These are phyloP conservation scores for Nephrotoma guestfalica DNA, from an alignment of 2,888 invertebrate genomes.

Conservation along the genomic window DNA sequence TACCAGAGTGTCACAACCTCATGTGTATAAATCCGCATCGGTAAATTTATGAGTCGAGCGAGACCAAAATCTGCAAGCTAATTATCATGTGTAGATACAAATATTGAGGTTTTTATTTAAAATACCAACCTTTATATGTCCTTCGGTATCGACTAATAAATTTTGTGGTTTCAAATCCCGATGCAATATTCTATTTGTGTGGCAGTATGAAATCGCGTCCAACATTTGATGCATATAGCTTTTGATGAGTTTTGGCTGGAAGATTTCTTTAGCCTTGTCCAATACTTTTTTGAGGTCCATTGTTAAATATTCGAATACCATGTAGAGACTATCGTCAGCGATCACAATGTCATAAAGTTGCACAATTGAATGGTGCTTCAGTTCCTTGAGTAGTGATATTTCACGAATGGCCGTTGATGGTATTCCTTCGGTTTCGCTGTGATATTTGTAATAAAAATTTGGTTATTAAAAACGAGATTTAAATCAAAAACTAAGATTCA, in stretches of 20 bases:
- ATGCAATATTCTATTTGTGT: conserved; percentile 77
- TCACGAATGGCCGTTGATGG: conserved; percentile 95
- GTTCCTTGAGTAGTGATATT: conserved; percentile 80
- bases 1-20: conserved; percentile 96
- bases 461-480: no score
- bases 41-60: conserved; percentile 82
- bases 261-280: conserved; percentile 50
- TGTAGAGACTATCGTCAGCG: conserved; percentile 68
- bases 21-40: conserved; percentile 88
- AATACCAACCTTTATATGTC: conserved; percentile 57
- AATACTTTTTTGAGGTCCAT: conserved; percentile 85
- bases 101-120: background rate
- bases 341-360: conserved; percentile 80
- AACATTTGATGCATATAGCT: conserved; percentile 78
- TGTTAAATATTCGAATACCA: conserved; percentile 89
- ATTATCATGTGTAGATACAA: background rate
- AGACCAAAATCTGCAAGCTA: conserved; percentile 84
- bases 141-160: conserved; percentile 71
- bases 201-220: conserved; percentile 81
- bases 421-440: conserved; percentile 88
- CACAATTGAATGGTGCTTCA: conserved; percentile 83
- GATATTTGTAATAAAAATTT: no score
- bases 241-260: conserved; percentile 50
- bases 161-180: conserved; percentile 95
- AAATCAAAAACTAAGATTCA: no score